Base-by-base conservation (phyloP, 2,888 invertebrate species). In the Pyrrhosoma nymphula region DNA sequence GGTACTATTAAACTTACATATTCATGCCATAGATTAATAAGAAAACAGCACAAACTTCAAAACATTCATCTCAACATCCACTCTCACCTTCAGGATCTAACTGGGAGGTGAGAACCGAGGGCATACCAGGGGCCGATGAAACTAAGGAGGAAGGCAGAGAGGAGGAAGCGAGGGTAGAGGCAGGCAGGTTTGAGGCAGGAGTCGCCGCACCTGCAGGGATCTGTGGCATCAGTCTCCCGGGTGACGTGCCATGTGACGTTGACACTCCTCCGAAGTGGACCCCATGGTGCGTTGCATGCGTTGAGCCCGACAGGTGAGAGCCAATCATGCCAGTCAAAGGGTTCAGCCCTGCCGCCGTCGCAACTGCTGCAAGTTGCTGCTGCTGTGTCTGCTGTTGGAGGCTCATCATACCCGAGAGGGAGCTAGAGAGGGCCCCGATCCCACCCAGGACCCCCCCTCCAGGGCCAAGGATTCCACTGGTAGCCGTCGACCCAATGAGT, bases 51-150 rank as follows among this genome's bases (percentile, higher is more conserved):
- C 30, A 95, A 60, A 82, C 55, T 26, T 82, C 63, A 95, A 55
- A 55, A 82, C n/a, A 93, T 98, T 98, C 39, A 98, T 98, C 96
- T 98, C 98, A 95, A 96, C 93, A 93, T 75, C 93, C 93, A 93
- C 93, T 47, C 96, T 96, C 93, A 96, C 96, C 96, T 95, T 96
- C 96, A 88, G 96, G 95, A 95, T 96, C 96, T 95, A 96, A 96
- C 95, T 96, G 96, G 95, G 96, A 96, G 90, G 96, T 96, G 95
- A 96, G 96, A 95, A 96, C 96, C 91, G 96, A 96, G 16, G 97
- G 97, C 95, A 97, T 96, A 95, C 96, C 96, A 89, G 96, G 96
- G 60, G 95, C 95, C 75, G 95, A 93, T 47, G 93, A 69, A 93
- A 93, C 93, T 95, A 93, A 69, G 93, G 93, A 88, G 30, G 82